A percentile compares a stretch with the other conserved stretches of the same genome.
These are phyloP conservation scores for Gymnothorax javanicus DNA, from an alignment of 2,797 vertebrate species.

Conservation along the genomic window DNA sequence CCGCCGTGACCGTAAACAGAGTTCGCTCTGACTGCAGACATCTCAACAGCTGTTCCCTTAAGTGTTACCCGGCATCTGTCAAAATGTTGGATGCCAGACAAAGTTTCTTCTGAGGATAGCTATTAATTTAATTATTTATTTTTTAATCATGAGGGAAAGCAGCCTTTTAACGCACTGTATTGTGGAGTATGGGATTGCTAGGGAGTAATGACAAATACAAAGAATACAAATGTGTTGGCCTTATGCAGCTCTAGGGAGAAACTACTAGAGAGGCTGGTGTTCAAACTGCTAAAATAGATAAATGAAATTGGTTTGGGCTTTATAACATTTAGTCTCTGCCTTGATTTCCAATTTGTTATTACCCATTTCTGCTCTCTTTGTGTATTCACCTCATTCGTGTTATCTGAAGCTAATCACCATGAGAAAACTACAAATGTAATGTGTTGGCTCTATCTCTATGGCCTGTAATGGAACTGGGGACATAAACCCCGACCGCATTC, in stretches of 20 bases:
- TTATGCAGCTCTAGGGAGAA: no score
- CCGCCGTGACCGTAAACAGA: slow-evolving; percentile 23
- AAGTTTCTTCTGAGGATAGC: slow-evolving; percentile 34
- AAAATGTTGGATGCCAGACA: slow-evolving; percentile 34
- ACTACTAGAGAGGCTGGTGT: no score
- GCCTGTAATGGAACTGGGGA: background rate
- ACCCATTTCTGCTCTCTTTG: background rate
- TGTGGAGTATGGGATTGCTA: slow-evolving; percentile 28
- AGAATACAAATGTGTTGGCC: no score
- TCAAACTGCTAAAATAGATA: no score
- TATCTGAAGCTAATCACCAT: background rate
- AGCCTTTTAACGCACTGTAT: background rate
- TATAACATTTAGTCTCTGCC: background rate
- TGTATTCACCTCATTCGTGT: background rate
- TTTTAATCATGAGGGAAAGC: background rate
- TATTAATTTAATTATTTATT: slow-evolving; percentile 11
- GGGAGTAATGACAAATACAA: background rate
- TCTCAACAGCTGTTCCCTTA: slow-evolving; percentile 49
- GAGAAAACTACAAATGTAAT: background rate
- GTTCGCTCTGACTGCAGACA: slow-evolving; percentile 35
- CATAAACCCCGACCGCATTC: background rate
- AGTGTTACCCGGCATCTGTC: slow-evolving; percentile 46
- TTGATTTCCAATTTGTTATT: background rate
- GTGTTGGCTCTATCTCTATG: background rate
- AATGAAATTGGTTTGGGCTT: no score